Conservation (phyloP, 1,140 invertebrate genomes). For the Lasioglossum baleicum region DNA sequence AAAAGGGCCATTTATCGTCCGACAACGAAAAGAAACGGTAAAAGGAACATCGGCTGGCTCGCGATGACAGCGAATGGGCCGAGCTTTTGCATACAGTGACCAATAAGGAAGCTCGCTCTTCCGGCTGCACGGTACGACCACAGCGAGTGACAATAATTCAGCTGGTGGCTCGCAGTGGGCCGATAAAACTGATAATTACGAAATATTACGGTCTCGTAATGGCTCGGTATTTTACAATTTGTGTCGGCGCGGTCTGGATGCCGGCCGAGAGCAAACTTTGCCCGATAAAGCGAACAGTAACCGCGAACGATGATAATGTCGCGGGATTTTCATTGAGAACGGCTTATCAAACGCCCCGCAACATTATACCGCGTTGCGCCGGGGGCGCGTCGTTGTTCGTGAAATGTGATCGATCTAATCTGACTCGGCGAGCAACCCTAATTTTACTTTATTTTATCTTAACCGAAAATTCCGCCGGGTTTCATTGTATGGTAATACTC, state of each 20-base stretch:
- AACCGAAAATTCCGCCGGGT: too few relatives aligned
- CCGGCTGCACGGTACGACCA: slow-evolving; percentile 29
- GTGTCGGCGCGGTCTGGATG: slow-evolving; percentile 7
- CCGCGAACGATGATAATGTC: neutral
- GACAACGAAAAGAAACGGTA: slow-evolving; percentile 7
- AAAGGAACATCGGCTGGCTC: slow-evolving; percentile 18
- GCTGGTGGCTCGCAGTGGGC: slow-evolving; percentile 6
- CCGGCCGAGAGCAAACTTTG: neutral
- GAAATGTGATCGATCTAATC: neutral
- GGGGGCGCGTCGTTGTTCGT: neutral
- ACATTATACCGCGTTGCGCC: neutral
- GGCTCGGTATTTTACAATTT: slow-evolving; percentile 36
- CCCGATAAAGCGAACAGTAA: slow-evolving; percentile 25
- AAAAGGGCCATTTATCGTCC: slow-evolving; percentile 24
- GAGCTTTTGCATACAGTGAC: slow-evolving; percentile 42
- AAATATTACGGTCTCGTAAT: slow-evolving; percentile 54
- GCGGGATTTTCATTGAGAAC: slow-evolving; percentile 24
- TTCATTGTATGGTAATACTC: too few relatives aligned
- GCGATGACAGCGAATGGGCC: slow-evolving; percentile 23
- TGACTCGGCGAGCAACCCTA: neutral
- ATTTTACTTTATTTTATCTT: too few relatives aligned
- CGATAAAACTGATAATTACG: slow-evolving; percentile 60
- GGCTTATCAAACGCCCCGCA: neutral
- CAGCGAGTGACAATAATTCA: slow-evolving; percentile 47
- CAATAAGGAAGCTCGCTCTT: slow-evolving; percentile 47